Base-by-base conservation (phyloP, 2,888 invertebrate species). In the Globia sparganii region DNA sequence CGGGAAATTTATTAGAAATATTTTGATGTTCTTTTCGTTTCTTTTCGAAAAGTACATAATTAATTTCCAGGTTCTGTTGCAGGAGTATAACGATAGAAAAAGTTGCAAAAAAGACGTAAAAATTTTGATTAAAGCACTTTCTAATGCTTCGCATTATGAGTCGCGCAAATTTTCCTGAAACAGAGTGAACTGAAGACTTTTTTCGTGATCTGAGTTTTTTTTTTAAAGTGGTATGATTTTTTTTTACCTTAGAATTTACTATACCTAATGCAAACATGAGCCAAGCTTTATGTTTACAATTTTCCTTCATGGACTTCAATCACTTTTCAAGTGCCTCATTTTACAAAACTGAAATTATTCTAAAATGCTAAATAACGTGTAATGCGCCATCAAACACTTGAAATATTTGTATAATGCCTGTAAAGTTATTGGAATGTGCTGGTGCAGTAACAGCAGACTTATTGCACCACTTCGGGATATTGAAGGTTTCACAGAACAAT, bases 401-500 rank as follows among this genome's bases (percentile, higher is more conserved):
- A 67, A 62, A 46, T 9, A 28, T 66, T 49, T 77, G 83, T 83
- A 83, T 83, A 78, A 78, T 70, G 46, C 61, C 71, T 58, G 71
- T 9, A 25, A 43, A 40, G 49, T 28, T 82, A 62, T 67, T 62
- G 56, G 4, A 58, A 61, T 49, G 13, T 66, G 77, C 61, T 37
- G 2, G 11, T 40, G 73, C 80, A 4, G 31, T 37, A 28, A 18
- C 59, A 56, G 34, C 59, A 67, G 83, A 59, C 77, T 77, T 80
- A 80, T 62, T 66, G 70, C 61, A 40, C 71, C 80, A 78, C 80
- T 81, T 83, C 61, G 43, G 56, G 49, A 78, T 78, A 81, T 83
- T 78, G 79, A 78, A 83, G 71, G 78, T 53, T 71, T 61, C 61
- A n/a, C 40, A 40, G 43, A 71, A 81, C 72, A 78, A 83, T 81